These are phyloP conservation scores for Circaetus cinerascens DNA, from an alignment of 2,113 vertebrate genomes.

Conservation along the genomic window DNA sequence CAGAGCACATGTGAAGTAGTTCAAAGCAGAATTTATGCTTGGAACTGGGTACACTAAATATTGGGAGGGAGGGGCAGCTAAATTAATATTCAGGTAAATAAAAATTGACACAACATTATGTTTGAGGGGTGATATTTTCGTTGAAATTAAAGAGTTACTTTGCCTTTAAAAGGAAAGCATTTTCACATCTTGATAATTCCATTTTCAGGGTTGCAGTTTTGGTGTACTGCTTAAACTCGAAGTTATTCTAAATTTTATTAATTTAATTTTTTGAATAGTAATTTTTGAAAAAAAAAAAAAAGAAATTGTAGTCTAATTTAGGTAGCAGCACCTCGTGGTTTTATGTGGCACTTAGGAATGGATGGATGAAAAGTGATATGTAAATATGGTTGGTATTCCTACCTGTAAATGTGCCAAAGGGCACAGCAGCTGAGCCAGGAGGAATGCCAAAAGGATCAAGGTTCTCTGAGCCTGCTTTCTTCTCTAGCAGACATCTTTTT, in stretches of 20 bases:
- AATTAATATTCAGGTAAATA: not conserved
- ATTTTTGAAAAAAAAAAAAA: not conserved
- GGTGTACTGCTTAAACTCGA: not conserved
- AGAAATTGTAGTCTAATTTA: not conserved
- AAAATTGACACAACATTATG: fast-evolving
- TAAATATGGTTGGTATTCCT: not conserved
- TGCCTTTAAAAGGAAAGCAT: not conserved
- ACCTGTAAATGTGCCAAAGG: fast-evolving
- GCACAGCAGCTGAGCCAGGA: not conserved
- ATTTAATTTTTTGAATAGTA: not conserved
- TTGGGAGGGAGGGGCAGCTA: not conserved
- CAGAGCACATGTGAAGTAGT: not conserved
- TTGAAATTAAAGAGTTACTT: not conserved
- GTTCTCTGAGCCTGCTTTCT: not conserved
- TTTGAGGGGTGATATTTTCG: not conserved
- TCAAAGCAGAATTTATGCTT: not conserved
- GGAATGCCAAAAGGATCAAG: not conserved
- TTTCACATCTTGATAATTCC: not conserved
- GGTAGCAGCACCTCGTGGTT: not conserved
- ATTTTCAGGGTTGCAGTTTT: not conserved
- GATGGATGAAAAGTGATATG: not conserved
- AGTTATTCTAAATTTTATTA: not conserved
- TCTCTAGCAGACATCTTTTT: not conserved
- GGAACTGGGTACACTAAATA: not conserved
- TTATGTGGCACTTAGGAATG: not conserved